Percentiles rank a stretch among this genome's conserved stretches.
phyloP scores from a whole-genome alignment of 2,888 invertebrate species.

The Seira musarum region DNA sequence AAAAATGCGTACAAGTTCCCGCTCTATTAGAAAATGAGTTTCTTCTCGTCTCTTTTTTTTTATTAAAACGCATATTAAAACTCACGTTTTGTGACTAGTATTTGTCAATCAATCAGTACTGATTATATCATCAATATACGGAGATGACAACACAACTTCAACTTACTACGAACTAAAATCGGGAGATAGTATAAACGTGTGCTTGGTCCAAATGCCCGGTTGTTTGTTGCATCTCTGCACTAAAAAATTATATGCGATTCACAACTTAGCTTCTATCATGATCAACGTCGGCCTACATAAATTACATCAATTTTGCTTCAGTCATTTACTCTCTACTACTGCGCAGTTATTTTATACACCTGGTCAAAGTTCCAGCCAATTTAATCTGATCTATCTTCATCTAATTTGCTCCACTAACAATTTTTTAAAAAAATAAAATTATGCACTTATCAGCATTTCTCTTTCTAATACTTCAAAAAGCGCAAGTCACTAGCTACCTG shows the following conservation, averaged over 20 bases:
- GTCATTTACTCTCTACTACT: not conserved
- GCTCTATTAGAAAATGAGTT: not conserved
- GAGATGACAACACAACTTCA: constrained; percentile 9
- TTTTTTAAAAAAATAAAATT: too few species aligned
- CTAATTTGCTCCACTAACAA: not conserved
- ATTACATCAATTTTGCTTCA: not conserved
- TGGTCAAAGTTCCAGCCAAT: not conserved
- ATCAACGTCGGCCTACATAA: not conserved
- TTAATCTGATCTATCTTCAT: not conserved
- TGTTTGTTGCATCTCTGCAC: not conserved
- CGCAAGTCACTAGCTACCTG: constrained; percentile 6
- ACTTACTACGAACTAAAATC: constrained; percentile 9
- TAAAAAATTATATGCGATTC: constrained; percentile 1
- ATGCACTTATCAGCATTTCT: not conserved
- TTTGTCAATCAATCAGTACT: not conserved
- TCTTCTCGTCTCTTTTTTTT: too few species aligned
- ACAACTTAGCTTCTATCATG: constrained; percentile 7
- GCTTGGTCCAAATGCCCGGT: constrained; percentile 4
- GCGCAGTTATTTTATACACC: not conserved
- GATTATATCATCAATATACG: constrained; percentile 6
- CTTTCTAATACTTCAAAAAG: not conserved
- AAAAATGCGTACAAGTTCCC: not conserved
- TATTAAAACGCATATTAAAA: not conserved
- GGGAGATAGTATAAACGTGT: not conserved
- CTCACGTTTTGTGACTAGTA: not conserved